phyloP scores from a whole-genome alignment of 2,113 vertebrate genomes.

The Chauna torquata region DNA sequence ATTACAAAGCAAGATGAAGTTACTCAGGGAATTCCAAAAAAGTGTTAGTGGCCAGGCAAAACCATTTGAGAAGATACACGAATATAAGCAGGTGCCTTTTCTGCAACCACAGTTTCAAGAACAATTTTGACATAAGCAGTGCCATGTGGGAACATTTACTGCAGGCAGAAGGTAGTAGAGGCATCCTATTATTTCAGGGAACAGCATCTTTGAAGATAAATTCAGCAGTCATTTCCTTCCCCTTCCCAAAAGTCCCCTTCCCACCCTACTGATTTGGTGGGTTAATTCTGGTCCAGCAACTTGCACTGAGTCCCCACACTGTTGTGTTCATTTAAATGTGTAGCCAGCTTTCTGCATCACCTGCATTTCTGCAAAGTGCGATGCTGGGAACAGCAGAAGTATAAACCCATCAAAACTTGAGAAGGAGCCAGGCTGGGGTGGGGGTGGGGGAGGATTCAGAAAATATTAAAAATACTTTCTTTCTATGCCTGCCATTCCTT shows the following conservation, averaged over 20 bases:
- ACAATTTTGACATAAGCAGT: background rate
- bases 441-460: background rate
- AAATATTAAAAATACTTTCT: background rate
- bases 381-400: background rate
- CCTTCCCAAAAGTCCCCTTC: background rate
- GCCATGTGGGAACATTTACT: background rate
- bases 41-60: slow-evolving; percentile 3
- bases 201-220: background rate
- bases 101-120: slow-evolving; percentile 14
- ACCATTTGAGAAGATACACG: slow-evolving; percentile 4
- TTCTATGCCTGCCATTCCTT: background rate
- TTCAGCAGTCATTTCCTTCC: background rate
- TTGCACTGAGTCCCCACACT: background rate
- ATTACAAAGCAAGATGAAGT: background rate
- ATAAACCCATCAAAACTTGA: background rate
- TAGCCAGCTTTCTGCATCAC: background rate
- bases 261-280: background rate
- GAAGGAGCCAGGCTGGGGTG: background rate
- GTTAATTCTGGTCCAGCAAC: background rate
- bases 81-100: background rate
- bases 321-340: background rate
- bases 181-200: background rate
- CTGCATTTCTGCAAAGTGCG: background rate
- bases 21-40: slow-evolving; percentile 23
- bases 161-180: background rate